These are phyloP conservation scores for Scaptomyza hsui DNA, from an alignment of 1,140 invertebrate genomes.

Conservation along the genomic window DNA sequence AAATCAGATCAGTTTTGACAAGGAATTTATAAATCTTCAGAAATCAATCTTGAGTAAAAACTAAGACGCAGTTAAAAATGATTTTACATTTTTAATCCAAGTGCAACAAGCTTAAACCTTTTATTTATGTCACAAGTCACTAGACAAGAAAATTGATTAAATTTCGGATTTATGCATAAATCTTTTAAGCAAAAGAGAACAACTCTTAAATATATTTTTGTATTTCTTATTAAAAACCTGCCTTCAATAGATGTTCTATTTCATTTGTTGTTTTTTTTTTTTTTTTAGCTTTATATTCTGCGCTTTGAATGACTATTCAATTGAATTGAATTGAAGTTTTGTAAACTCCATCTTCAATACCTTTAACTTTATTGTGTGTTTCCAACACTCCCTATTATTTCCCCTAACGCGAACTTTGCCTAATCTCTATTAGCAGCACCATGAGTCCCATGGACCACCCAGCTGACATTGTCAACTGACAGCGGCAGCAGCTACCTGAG, in stretches of 20 bases:
- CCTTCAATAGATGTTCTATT: no score
- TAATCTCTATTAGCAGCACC: constrained; percentile 69
- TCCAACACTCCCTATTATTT: constrained; percentile 2
- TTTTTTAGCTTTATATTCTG: no score
- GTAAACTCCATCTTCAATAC: background rate
- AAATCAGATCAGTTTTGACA: no score
- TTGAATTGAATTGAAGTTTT: constrained; percentile 6
- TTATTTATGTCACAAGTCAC: background rate
- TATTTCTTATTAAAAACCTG: no score
- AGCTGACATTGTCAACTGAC: constrained; percentile 46
- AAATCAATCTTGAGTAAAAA: background rate
- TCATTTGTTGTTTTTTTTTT: no score
- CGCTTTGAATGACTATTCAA: constrained; percentile 1
- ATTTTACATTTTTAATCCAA: background rate
- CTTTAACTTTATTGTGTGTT: no score
- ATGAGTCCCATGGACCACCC: constrained; percentile 50
- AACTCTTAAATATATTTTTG: no score
- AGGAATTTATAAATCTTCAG: background rate
- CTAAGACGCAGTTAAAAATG: background rate
- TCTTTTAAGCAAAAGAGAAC: no score
- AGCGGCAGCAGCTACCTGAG: constrained; percentile 59
- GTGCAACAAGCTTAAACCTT: background rate
- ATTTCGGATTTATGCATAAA: background rate
- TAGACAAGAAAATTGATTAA: background rate
- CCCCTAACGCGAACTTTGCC: constrained; percentile 9